A percentile compares a stretch with the other conserved stretches of the same genome.
phyloP scores from a whole-genome alignment of 2,113 vertebrate species.

The Cottus gobio region DNA sequence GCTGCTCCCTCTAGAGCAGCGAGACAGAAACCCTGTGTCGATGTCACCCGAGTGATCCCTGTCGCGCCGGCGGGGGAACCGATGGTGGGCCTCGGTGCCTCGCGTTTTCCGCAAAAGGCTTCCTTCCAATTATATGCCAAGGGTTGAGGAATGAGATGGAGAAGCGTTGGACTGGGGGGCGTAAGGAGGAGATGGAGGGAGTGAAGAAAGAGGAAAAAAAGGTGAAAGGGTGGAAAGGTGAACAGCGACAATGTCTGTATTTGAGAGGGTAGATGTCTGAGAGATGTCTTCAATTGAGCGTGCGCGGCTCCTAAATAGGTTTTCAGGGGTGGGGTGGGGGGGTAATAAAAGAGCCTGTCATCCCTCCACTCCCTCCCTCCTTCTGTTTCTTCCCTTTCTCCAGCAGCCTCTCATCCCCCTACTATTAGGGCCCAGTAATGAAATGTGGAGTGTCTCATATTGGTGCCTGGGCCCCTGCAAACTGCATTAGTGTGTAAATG shows the following conservation, averaged over 20 bases:
- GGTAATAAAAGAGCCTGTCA: slow-evolving; percentile 66
- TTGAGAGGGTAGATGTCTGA: slow-evolving; percentile 71
- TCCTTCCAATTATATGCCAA: slow-evolving; percentile 60
- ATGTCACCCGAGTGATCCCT: slow-evolving; percentile 59
- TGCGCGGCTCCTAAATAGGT: slow-evolving; percentile 77
- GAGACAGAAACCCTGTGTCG: slow-evolving; percentile 25
- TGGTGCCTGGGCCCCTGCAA: slow-evolving; percentile 75
- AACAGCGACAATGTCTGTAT: slow-evolving; percentile 66
- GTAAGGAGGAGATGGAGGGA: not conserved
- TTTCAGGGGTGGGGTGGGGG: slow-evolving; percentile 60
- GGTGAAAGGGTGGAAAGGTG: slow-evolving; percentile 21
- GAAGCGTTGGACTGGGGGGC: not conserved
- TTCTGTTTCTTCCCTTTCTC: slow-evolving; percentile 31
- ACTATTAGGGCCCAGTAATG: slow-evolving; percentile 82
- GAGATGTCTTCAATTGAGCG: slow-evolving; percentile 80
- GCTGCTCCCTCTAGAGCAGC: slow-evolving; percentile 40
- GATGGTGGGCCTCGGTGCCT: slow-evolving; percentile 4
- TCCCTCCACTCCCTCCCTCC: slow-evolving; percentile 28
- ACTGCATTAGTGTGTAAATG: slow-evolving; percentile 86
- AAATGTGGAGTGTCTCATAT: slow-evolving; percentile 83
- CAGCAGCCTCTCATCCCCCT: slow-evolving; percentile 59
- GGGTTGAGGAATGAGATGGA: slow-evolving; percentile 19
- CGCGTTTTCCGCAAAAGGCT: slow-evolving; percentile 24
- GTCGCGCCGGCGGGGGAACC: slow-evolving; percentile 22
- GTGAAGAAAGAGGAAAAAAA: slow-evolving; percentile 3